Conservation (phyloP, 1,140 invertebrate species). For the Drosophila littoralis region DNA sequence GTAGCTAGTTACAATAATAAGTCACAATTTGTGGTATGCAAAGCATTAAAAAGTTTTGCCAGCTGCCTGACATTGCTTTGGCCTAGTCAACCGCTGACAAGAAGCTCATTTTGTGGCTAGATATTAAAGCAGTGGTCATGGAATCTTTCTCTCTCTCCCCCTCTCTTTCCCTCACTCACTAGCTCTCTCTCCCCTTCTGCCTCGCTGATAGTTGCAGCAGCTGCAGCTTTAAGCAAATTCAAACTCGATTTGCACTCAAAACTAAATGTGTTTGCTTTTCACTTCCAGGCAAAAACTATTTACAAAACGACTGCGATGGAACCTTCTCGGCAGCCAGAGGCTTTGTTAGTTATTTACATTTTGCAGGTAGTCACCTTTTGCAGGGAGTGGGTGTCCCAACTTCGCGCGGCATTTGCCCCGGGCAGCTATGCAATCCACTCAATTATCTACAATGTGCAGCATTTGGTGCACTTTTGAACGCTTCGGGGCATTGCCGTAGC, state of each 20-base stretch:
- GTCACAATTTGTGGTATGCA: conserved; percentile 5
- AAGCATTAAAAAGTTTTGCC: conserved; percentile 23
- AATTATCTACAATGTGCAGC: conserved; percentile 53
- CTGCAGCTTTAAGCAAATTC: conserved; percentile 70
- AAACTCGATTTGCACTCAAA: conserved; percentile 79
- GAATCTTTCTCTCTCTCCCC: neutral
- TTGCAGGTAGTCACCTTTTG: conserved; percentile 16
- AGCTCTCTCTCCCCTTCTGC: neutral
- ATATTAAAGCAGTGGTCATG: neutral
- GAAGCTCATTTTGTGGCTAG: conserved; percentile 17
- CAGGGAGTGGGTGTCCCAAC: neutral
- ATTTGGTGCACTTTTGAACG: conserved; percentile 65
- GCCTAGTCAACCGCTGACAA: neutral
- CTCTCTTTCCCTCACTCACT: neutral
- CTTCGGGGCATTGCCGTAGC: conserved; percentile 34
- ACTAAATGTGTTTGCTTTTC: conserved; percentile 77
- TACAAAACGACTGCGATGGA: conserved; percentile 49
- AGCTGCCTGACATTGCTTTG: neutral
- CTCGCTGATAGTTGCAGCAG: neutral
- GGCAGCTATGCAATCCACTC: conserved; percentile 44
- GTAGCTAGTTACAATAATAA: neutral
- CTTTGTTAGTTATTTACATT: conserved; percentile 41
- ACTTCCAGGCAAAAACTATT: conserved; percentile 74
- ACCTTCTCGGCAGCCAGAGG: conserved; percentile 6
- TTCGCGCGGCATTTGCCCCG: conserved; percentile 16